Base-by-base conservation (phyloP, 1,140 invertebrate genomes). In the Megathymus violae region DNA sequence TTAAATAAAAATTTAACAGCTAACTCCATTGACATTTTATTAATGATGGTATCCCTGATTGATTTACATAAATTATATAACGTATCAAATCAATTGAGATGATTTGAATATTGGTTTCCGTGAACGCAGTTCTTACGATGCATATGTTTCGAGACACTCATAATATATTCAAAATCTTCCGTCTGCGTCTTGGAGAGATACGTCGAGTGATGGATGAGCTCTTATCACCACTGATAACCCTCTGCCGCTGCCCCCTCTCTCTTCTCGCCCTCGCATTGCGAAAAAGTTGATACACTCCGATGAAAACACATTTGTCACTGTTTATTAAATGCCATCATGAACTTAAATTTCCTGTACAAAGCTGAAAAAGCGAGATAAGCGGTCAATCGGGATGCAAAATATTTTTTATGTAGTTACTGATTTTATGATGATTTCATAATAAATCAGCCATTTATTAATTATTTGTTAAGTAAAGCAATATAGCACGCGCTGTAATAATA, bases 181-280 rank as follows among this genome's bases (percentile, higher is more conserved):
- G 78, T 64, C 62, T 52, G 44, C 34, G 67, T 74, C 65, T 72
- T 19, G 62, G 65, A 68, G 62, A 70, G 70, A 79, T 67, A 73
- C 69, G 69, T 62, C 47, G 66, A 66, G 77, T 89, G 85, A 89
- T 88, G 83, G 87, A 89, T 89, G 82, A 74, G 77, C 66, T 71
- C 63, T 88, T 88, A 88, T 88, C 85, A 76, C 51, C 44, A 65
- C 56, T 85, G 85, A 88, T 89, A 89, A 89, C 85, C 85, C 82
- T 88, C 75, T 71, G 70, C 60, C 73, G 68, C 61, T n/a, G n/a
- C 66, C 65, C 59, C 64, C 77, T 56, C 56, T 38, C 61, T 70
- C 58, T 63, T 62, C 31, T 68, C 50, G 16, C 48, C 19, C 54
- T 25, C 68, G 52, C 54, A 50, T 31, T 54, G 47, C 50, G 25